Base-by-base conservation (phyloP, 2,113 vertebrate species). In the Lamprologus speciosus region DNA sequence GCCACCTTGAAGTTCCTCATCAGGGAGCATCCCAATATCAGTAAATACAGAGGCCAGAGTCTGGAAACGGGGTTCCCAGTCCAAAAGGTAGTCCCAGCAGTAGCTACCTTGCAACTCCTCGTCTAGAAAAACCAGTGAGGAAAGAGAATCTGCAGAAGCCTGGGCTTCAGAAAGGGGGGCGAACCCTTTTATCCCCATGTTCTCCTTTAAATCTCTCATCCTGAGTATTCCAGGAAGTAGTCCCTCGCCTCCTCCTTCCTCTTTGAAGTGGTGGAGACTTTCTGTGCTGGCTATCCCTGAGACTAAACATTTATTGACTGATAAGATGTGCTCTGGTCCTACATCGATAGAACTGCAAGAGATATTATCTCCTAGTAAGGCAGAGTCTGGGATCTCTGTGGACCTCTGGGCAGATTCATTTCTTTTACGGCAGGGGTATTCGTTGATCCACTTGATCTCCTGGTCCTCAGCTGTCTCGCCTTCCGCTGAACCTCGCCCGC, bases 401-500 rank as follows among this genome's bases (percentile, higher is more conserved):
- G 85, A 12, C 0, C 55, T 28, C 14, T 95, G 90, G 0, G 93
- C 95, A 2, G 95, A 96, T 47, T 92, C 14, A 0, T 88, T 42
- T 35, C 88, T 93, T 93, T 97, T 97, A 58, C 90, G 93, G 83
- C 93, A 97, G 58, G 95, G 95, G 83, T 95, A 95, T 37, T 97
- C 95, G 83, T 96, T 98, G 73, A 99, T 98, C 96, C 94, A 96
- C 93, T 97, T 97, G 73, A 98, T 98, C 94, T 98, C 98, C 85
- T 97, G 96, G 3, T 98, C 98, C 87, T 99, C 98, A 8, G 97
- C 97, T 9, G 96, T 97, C 89, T 98, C 97, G 26, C 97, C 98
- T 93, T 98, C 97, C 1, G 97, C 96, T 35, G 97, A 99, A 37
- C 97, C 95, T 40, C 95, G 97, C 4, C 97, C 97, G 4, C 97